Evolutionary conservation across 1,140 invertebrate species (phyloP).

Genomic region (Pissodes strobi): DNA sequence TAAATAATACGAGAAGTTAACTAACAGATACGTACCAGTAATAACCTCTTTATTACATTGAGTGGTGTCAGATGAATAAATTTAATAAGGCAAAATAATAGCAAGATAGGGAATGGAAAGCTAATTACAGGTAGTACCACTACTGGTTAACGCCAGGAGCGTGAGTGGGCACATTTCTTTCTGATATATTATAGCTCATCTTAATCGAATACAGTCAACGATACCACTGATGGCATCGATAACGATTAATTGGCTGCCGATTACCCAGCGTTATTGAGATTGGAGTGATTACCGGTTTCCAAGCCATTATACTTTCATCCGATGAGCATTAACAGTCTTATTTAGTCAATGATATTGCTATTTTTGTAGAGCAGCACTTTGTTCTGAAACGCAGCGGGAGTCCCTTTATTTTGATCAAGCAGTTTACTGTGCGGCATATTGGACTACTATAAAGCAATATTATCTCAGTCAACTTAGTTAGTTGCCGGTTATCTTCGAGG

Average conservation of each 20-base stretch:
- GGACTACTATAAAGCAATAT: too few relatives aligned
- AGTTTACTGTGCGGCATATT: too few relatives aligned
- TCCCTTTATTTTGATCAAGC: too few relatives aligned
- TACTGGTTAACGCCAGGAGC: conserved; percentile 45
- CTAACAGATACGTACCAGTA: conserved; percentile 19
- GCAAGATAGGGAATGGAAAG: conserved; percentile 37
- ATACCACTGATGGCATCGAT: conserved; percentile 48
- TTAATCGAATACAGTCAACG: conserved; percentile 48
- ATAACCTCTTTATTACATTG: conserved; percentile 33
- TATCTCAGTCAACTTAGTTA: too few relatives aligned
- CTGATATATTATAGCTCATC: conserved; percentile 39
- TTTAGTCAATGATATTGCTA: conserved; percentile 41
- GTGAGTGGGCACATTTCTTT: conserved; percentile 46
- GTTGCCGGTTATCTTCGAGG: too few relatives aligned
- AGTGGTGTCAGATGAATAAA: conserved; percentile 37
- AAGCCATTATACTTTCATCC: conserved; percentile 45
- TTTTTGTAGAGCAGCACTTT: too few relatives aligned
- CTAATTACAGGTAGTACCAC: conserved; percentile 46
- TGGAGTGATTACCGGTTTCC: conserved; percentile 36
- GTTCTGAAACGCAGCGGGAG: too few relatives aligned
- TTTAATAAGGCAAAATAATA: conserved; percentile 39
- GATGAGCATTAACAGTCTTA: conserved; percentile 40
- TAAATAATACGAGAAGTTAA: conserved; percentile 20
- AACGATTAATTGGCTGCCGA: conserved; percentile 50
- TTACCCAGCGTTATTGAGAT: conserved; percentile 50